Conservation (phyloP, 2,888 invertebrate species). For the Linyphia triangularis region DNA sequence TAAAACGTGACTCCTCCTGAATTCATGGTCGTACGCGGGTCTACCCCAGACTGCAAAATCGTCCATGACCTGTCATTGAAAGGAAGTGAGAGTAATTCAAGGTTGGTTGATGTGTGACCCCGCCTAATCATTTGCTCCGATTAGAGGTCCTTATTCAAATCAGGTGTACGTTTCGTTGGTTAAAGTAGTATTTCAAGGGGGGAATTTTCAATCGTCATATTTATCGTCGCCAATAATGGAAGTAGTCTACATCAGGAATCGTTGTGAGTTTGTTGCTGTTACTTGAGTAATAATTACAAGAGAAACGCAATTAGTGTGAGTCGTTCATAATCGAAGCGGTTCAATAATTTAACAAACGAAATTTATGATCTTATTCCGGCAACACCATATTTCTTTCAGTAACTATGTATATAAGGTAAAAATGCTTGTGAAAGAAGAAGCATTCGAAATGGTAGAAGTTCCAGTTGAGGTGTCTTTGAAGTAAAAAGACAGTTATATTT, state of each 20-base stretch:
- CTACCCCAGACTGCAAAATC: not conserved
- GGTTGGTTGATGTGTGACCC: constrained; percentile 28
- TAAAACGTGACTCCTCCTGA: too few relatives aligned
- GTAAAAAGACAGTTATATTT: too few relatives aligned
- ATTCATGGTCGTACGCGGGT: too few relatives aligned
- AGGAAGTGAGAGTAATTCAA: constrained; percentile 20
- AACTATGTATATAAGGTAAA: too few relatives aligned
- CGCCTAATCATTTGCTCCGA: constrained; percentile 42
- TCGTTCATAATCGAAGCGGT: not conserved
- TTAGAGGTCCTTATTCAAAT: constrained; percentile 31
- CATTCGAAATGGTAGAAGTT: too few relatives aligned
- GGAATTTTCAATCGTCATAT: not conserved
- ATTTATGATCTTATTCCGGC: too few relatives aligned
- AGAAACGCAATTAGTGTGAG: too few relatives aligned
- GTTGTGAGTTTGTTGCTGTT: not conserved
- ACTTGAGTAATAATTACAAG: too few relatives aligned
- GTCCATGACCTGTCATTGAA: constrained; percentile 22
- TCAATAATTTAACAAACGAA: too few relatives aligned
- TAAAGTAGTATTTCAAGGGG: not conserved
- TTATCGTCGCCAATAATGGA: not conserved
- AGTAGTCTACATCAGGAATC: not conserved
- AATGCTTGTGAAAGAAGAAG: too few relatives aligned
- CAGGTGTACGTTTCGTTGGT: not conserved
- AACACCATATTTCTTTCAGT: too few relatives aligned
- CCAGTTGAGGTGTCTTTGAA: too few relatives aligned